Evolutionary conservation across 2,888 invertebrate genomes (phyloP).

Genomic region (Temnothorax ravouxi): DNA sequence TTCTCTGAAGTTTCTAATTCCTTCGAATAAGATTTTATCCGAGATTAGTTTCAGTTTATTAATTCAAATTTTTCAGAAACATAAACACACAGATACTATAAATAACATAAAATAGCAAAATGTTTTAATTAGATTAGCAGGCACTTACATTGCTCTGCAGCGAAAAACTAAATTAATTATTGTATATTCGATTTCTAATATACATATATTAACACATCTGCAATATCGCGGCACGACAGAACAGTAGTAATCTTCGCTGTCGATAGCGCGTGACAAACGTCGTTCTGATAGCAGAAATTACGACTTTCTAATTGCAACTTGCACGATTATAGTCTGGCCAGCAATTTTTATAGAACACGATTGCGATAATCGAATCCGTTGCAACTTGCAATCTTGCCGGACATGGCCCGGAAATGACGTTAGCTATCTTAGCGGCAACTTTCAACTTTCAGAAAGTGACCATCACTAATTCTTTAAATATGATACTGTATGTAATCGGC

Average conservation of each 20-base stretch:
- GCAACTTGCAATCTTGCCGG: constrained; percentile 1
- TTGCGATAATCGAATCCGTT: constrained; percentile 40
- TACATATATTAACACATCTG: constrained; percentile 20
- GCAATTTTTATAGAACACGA: constrained; percentile 22
- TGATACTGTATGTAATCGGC: neutral
- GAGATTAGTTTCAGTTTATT: neutral
- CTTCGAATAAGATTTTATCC: neutral
- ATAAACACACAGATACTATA: neutral
- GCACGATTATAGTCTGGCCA: constrained; percentile 33
- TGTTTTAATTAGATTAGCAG: constrained; percentile 14
- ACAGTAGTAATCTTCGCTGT: constrained; percentile 14
- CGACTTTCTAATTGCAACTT: constrained; percentile 46
- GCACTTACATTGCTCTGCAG: neutral
- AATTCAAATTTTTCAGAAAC: neutral
- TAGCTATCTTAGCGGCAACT: constrained; percentile 4
- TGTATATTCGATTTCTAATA: constrained; percentile 5
- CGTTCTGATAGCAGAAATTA: constrained; percentile 1
- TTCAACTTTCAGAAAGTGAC: constrained; percentile 39
- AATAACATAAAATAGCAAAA: neutral
- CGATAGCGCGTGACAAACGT: constrained; percentile 43
- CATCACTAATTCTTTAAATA: neutral
- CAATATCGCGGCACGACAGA: neutral
- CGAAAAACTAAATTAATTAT: neutral
- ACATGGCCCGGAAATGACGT: constrained; percentile 35
- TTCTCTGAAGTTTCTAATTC: neutral